phyloP scores from a whole-genome alignment of 2,888 invertebrate genomes.

The Lissocephala sabroskyi region DNA sequence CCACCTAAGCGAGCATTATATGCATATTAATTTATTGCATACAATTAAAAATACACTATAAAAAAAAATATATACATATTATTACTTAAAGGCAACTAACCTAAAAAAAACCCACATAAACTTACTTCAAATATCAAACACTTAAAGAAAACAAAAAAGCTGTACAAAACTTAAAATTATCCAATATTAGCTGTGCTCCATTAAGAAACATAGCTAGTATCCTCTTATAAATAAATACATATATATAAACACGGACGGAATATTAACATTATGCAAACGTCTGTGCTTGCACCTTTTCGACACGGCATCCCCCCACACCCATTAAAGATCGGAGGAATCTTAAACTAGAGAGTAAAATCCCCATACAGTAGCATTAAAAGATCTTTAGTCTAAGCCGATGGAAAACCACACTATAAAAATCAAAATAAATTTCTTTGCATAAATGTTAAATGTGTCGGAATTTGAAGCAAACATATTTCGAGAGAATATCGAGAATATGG shows the following conservation, averaged over 20 bases:
- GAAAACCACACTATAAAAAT: conserved; percentile 28
- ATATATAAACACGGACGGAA: conserved; percentile 29
- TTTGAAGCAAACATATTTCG: conserved; percentile 29
- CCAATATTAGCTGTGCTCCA: conserved; percentile 43
- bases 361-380: conserved; percentile 47
- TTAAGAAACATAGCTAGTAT: conserved; percentile 33
- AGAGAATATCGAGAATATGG: conserved; percentile 17
- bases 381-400: conserved; percentile 36
- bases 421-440: conserved; percentile 46
- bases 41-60: conserved; percentile 43
- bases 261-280: conserved; percentile 23
- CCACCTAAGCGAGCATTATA: conserved; percentile 40
- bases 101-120: conserved; percentile 37
- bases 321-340: conserved; percentile 22
- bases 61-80: conserved; percentile 26
- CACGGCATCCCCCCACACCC: conserved; percentile 43
- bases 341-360: conserved; percentile 21
- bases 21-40: conserved; percentile 53
- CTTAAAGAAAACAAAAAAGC: conserved; percentile 31
- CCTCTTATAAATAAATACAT: conserved; percentile 29
- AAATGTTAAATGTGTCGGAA: conserved; percentile 64
- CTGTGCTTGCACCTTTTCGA: conserved; percentile 53
- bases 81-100: conserved; percentile 49
- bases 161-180: conserved; percentile 61
- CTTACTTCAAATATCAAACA: conserved; percentile 50